A percentile compares a stretch with the other conserved stretches of the same genome.
phyloP scores from a whole-genome alignment of 2,113 vertebrate genomes.

The Limanda limanda region DNA sequence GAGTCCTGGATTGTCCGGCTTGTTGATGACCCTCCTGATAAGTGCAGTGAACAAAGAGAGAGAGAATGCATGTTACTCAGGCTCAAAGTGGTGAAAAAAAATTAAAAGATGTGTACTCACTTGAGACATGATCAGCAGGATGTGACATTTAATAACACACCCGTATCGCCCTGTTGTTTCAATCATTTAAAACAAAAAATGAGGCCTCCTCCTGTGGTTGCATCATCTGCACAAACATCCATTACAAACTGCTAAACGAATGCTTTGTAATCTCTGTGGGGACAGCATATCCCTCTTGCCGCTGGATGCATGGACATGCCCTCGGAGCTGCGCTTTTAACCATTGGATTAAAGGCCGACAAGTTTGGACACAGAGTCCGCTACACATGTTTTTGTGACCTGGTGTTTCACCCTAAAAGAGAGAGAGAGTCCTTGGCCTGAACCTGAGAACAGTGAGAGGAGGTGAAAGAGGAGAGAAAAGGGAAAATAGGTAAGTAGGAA shows the following conservation, averaged over 20 bases:
- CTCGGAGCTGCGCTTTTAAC: too few species aligned
- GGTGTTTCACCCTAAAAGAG: conserved; percentile 58
- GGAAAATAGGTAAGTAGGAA: conserved; percentile 30
- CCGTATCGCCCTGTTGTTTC: too few species aligned
- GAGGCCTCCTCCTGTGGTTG: background rate
- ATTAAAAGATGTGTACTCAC: background rate
- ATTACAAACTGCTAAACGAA: background rate
- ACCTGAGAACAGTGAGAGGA: conserved; percentile 68
- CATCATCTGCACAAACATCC: conserved; percentile 10
- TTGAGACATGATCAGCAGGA: background rate
- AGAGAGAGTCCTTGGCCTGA: conserved; percentile 34
- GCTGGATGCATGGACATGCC: too few species aligned
- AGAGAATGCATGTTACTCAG: too few species aligned
- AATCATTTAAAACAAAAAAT: too few species aligned
- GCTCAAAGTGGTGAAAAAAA: too few species aligned
- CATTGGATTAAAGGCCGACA: too few species aligned
- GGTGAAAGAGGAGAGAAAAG: conserved; percentile 69
- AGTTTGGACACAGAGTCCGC: too few species aligned
- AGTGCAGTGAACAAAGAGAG: too few species aligned
- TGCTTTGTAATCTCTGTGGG: too few species aligned
- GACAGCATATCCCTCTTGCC: too few species aligned
- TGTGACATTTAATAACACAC: background rate
- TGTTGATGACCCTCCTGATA: background rate
- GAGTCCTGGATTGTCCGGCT: conserved; percentile 24
- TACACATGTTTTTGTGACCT: too few species aligned